phyloP scores from a whole-genome alignment of 1,140 invertebrate genomes.

The Leucophenga varia region DNA sequence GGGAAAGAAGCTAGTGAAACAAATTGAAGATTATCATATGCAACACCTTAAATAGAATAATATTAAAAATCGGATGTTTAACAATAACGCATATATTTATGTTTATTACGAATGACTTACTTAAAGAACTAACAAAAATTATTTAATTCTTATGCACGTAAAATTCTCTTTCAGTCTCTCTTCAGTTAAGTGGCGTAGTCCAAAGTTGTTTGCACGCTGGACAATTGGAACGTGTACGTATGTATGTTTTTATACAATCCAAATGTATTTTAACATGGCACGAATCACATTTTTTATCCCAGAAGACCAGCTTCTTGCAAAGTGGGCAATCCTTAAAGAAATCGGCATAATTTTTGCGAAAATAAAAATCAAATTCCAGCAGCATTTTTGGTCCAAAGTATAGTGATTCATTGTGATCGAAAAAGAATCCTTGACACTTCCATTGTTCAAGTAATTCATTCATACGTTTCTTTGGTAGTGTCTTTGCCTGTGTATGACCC shows the following conservation, averaged over 20 bases:
- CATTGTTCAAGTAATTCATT: slow-evolving; percentile 25
- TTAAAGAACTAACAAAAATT: too few relatives aligned
- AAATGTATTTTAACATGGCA: slow-evolving; percentile 30
- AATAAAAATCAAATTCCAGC: slow-evolving; percentile 31
- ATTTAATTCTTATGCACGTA: too few relatives aligned
- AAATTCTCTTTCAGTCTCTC: too few relatives aligned
- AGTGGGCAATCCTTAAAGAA: slow-evolving; percentile 31
- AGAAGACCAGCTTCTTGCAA: slow-evolving; percentile 34
- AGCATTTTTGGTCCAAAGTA: slow-evolving; percentile 36
- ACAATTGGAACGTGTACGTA: slow-evolving; percentile 32
- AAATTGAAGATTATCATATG: too few relatives aligned
- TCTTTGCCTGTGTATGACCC: too few relatives aligned
- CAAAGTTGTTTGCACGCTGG: slow-evolving; percentile 27
- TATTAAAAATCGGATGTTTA: too few relatives aligned
- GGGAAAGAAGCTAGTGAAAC: too few relatives aligned
- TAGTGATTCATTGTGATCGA: slow-evolving; percentile 16
- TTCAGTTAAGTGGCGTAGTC: slow-evolving; percentile 18
- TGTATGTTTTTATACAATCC: slow-evolving; percentile 34
- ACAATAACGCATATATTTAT: too few relatives aligned
- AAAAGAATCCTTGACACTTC: slow-evolving; percentile 34
- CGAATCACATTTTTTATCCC: slow-evolving; percentile 31
- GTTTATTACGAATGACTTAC: too few relatives aligned
- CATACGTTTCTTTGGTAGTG: slow-evolving; percentile 26
- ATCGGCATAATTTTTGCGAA: slow-evolving; percentile 24
- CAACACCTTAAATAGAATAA: too few relatives aligned